phyloP scores from a whole-genome alignment of 2,113 vertebrate genomes.

The Cnemophilus loriae region DNA sequence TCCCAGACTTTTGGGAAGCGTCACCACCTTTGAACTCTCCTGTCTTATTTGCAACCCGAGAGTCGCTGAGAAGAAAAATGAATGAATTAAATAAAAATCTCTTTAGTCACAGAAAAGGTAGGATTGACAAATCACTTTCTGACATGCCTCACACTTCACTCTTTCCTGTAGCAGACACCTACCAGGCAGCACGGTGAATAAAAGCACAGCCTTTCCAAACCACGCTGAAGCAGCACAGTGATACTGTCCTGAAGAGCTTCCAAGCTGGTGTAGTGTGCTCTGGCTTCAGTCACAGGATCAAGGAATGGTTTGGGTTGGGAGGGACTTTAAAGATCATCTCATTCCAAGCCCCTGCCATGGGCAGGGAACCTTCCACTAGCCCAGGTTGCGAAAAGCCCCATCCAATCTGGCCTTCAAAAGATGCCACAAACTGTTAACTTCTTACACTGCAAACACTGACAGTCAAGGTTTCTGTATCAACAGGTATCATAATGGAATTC shows the following conservation, averaged over 20 bases:
- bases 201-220: not conserved
- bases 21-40: not conserved
- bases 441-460: not conserved
- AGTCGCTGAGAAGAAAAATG: not conserved
- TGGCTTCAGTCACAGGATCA: not conserved
- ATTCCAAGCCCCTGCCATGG: not conserved
- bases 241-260: not conserved
- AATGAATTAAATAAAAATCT: not conserved
- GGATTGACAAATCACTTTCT: not conserved
- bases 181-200: not conserved
- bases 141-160: not conserved
- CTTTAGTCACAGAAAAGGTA: not conserved
- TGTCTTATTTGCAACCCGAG: not conserved
- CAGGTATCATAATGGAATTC: not conserved
- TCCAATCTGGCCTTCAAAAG: not conserved
- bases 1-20: not conserved
- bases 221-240: not conserved
- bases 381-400: not conserved
- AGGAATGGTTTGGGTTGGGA: not conserved
- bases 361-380: not conserved
- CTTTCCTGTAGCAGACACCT: not conserved
- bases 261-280: not conserved
- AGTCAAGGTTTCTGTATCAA: not conserved
- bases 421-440: not conserved
- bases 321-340: not conserved